These are phyloP conservation scores for Larimichthys polyactis DNA, from an alignment of 2,113 vertebrate genomes.

Conservation along the genomic window DNA sequence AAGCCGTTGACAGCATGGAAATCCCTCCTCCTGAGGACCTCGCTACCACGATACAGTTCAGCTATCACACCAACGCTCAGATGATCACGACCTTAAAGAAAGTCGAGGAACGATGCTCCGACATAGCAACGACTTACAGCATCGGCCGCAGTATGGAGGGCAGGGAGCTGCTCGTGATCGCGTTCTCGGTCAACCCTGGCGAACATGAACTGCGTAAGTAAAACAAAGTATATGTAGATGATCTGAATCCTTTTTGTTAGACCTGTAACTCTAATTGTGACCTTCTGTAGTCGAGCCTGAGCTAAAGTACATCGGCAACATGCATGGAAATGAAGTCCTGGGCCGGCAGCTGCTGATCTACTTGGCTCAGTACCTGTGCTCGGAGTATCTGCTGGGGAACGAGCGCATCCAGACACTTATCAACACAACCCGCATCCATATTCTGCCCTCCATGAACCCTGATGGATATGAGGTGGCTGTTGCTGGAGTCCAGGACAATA, in stretches of 20 bases:
- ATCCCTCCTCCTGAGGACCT: slow-evolving; percentile 68
- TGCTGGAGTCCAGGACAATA: slow-evolving; percentile 80
- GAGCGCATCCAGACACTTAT: slow-evolving; percentile 89
- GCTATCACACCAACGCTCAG: slow-evolving; percentile 88
- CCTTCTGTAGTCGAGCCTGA: slow-evolving; percentile 91
- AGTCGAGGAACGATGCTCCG: slow-evolving; percentile 86
- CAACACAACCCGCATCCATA: slow-evolving; percentile 93
- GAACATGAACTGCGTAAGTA: slow-evolving; percentile 92
- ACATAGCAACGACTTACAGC: slow-evolving; percentile 91
- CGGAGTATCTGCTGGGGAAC: slow-evolving; percentile 90
- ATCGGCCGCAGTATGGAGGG: slow-evolving; percentile 93
- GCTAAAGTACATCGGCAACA: slow-evolving; percentile 93
- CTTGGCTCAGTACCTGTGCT: slow-evolving; percentile 92
- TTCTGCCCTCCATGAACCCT: slow-evolving; percentile 96
- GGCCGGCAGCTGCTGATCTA: slow-evolving; percentile 93
- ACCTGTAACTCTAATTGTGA: slow-evolving; percentile 25
- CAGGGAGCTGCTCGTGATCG: slow-evolving; percentile 93
- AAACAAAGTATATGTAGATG: background rate
- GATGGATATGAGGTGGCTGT: slow-evolving; percentile 93
- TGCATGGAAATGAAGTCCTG: slow-evolving; percentile 94
- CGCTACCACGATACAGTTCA: slow-evolving; percentile 82
- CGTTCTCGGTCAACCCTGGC: slow-evolving; percentile 93
- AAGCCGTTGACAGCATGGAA: slow-evolving; percentile 11
- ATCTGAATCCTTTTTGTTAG: background rate
- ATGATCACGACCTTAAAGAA: slow-evolving; percentile 88